These are phyloP conservation scores for Acrossocheilus fasciatus DNA, from an alignment of 2,797 vertebrate species.

Conservation along the genomic window DNA sequence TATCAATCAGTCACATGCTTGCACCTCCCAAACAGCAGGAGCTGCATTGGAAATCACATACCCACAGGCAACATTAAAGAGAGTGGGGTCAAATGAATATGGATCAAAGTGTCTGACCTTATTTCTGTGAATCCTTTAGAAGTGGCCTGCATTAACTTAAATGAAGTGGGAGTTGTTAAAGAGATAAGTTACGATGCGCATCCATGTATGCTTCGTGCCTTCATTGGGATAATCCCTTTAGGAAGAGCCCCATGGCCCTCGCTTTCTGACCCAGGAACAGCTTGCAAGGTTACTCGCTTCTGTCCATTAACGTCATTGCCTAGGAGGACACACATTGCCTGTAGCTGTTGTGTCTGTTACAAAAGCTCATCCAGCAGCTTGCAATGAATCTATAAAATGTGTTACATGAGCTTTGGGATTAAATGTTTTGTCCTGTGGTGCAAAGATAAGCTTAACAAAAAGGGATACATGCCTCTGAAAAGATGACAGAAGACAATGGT, in stretches of 20 bases:
- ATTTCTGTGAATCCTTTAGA: conserved; percentile 57
- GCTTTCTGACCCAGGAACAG: neutral
- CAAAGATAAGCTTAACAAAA: neutral
- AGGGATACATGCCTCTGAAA: neutral
- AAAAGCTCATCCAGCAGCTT: conserved; percentile 27
- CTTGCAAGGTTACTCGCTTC: neutral
- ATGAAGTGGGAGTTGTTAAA: conserved; percentile 74
- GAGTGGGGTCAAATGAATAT: conserved; percentile 18
- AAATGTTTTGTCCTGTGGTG: neutral
- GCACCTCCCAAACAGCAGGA: neutral
- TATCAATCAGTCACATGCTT: neutral
- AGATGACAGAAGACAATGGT: neutral
- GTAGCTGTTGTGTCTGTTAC: conserved; percentile 4
- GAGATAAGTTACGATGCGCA: conserved; percentile 65
- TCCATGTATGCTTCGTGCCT: neutral
- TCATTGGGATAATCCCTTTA: neutral
- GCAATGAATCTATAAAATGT: conserved; percentile 25
- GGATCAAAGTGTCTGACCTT: conserved; percentile 15
- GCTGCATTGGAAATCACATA: neutral
- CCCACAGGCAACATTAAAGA: conserved; percentile 5
- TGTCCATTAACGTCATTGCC: neutral
- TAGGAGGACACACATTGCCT: neutral
- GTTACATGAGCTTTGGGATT: conserved; percentile 12
- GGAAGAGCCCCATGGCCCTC: neutral
- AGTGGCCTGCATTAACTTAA: conserved; percentile 74